phyloP scores from a whole-genome alignment of 2,113 vertebrate species.

The cat (Felis catus) region F.catus_Fca126_mat1.0 CM031412.1:238518501-238519000 shows the following conservation, averaged over 20 bases:
- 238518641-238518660: background rate
- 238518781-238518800: rapidly evolving
- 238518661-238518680: background rate
- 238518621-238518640: background rate
- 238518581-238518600: background rate
- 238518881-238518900: background rate
- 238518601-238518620: background rate
- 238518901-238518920: rapidly evolving
- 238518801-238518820: background rate
- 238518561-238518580: too few relatives aligned
- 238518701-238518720: background rate
- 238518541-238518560: rapidly evolving
- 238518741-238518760: rapidly evolving
- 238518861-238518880: background rate
- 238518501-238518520: rapidly evolving
- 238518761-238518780: background rate
- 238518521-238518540: background rate
- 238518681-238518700: background rate
- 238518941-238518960: background rate
- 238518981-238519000: background rate
- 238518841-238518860: background rate
- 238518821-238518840: background rate
- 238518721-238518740: background rate
- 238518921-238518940: background rate
- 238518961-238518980: background rate